Evolutionary conservation across 1,140 invertebrate genomes (phyloP).

Genomic region (Drosophila jambulina): DNA sequence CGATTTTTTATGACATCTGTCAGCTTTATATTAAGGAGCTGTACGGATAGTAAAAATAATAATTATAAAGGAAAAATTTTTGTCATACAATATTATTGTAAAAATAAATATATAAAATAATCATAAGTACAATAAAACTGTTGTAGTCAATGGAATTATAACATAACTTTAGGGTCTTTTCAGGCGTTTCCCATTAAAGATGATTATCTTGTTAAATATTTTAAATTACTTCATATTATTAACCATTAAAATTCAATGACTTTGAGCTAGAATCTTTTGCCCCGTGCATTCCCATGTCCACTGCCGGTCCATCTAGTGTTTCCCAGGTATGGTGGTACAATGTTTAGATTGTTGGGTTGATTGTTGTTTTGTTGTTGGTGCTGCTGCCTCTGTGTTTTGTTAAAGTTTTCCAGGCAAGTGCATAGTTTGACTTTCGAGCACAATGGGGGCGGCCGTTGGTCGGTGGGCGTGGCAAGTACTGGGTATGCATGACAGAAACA

Average conservation of each 20-base stretch:
- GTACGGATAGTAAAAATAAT: too few relatives aligned
- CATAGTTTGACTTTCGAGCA: constrained; percentile 66
- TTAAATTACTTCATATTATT: too few relatives aligned
- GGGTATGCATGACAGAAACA: constrained; percentile 65
- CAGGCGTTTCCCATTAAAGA: neutral
- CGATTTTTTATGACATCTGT: too few relatives aligned
- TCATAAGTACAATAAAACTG: too few relatives aligned
- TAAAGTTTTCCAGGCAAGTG: constrained; percentile 70
- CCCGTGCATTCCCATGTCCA: neutral
- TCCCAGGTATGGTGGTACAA: constrained; percentile 36
- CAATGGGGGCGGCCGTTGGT: constrained; percentile 44
- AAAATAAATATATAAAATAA: too few relatives aligned
- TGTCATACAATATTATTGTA: too few relatives aligned
- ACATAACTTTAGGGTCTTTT: too few relatives aligned
- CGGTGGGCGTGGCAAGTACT: constrained; percentile 29
- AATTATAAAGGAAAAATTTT: too few relatives aligned
- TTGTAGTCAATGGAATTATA: too few relatives aligned
- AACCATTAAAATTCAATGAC: neutral
- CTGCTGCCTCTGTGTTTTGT: constrained; percentile 48
- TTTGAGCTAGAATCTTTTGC: constrained; percentile 3
- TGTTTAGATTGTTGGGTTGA: constrained; percentile 46
- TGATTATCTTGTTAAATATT: too few relatives aligned
- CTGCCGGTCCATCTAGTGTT: constrained; percentile 13
- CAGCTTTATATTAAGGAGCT: too few relatives aligned
- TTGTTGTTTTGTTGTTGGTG: constrained; percentile 33